Evolutionary conservation across 2,797 vertebrate species (phyloP).

Genomic region (Brachymystax lenok): DNA sequence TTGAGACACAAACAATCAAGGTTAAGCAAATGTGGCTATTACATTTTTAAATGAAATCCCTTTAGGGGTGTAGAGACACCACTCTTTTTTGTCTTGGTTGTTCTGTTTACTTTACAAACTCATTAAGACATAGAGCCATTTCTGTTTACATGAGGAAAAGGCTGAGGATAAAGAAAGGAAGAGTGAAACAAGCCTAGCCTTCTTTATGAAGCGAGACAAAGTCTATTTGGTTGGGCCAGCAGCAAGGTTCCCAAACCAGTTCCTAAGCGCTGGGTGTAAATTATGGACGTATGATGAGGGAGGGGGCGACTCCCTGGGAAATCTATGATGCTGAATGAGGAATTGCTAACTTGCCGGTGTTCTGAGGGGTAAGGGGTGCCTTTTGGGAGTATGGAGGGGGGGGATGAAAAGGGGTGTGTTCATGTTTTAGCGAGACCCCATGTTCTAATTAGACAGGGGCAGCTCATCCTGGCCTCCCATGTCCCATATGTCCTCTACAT

Average conservation of each 20-base stretch:
- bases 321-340: neutral
- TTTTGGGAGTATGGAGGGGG: neutral
- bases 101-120: slow-evolving; percentile 28
- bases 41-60: slow-evolving; percentile 18
- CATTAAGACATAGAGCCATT: slow-evolving; percentile 31
- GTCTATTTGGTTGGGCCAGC: slow-evolving; percentile 50
- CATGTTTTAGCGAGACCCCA: slow-evolving; percentile 21
- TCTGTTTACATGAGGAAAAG: slow-evolving; percentile 29
- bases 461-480: slow-evolving; percentile 15
- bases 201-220: slow-evolving; percentile 56
- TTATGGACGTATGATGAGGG: slow-evolving; percentile 33
- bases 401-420: slow-evolving; percentile 5
- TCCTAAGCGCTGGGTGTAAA: slow-evolving; percentile 35
- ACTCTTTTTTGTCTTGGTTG: slow-evolving; percentile 21
- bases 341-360: neutral
- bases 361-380: slow-evolving; percentile 24
- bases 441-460: slow-evolving; percentile 20
- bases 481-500: slow-evolving; percentile 35
- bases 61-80: neutral
- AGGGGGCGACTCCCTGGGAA: neutral
- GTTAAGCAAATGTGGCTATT: slow-evolving; percentile 34
- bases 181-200: slow-evolving; percentile 21
- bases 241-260: slow-evolving; percentile 58
- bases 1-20: slow-evolving; percentile 19
- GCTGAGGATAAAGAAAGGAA: slow-evolving; percentile 19